phyloP scores from a whole-genome alignment of 2,888 invertebrate species.

The Eulithis testata region DNA sequence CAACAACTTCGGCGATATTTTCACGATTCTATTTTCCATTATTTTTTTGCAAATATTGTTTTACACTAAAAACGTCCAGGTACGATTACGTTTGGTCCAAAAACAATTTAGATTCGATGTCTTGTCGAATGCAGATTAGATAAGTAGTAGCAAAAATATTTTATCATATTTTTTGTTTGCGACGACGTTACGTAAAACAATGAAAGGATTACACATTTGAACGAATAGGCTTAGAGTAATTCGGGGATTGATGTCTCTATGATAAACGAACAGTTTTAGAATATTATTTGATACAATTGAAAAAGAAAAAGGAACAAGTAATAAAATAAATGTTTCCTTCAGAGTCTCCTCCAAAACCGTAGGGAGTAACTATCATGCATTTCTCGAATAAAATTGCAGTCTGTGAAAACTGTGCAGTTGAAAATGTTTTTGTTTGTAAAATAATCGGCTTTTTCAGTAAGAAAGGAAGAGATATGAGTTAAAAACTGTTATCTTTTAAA shows the following conservation, averaged over 20 bases:
- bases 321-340: too few relatives aligned
- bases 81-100: conserved; percentile 48
- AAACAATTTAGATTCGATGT: conserved; percentile 58
- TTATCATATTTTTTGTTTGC: conserved; percentile 51
- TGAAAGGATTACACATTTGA: conserved; percentile 36
- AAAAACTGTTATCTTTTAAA: too few relatives aligned
- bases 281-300: too few relatives aligned
- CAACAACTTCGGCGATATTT: conserved; percentile 50
- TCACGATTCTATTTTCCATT: conserved; percentile 64
- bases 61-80: conserved; percentile 51
- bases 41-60: conserved; percentile 35
- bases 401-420: too few relatives aligned
- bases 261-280: too few relatives aligned
- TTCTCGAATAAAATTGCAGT: too few relatives aligned
- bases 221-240: conserved; percentile 6
- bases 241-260: background rate
- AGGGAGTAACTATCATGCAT: too few relatives aligned
- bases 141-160: conserved; percentile 48
- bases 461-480: too few relatives aligned
- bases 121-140: conserved; percentile 64
- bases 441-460: too few relatives aligned
- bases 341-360: too few relatives aligned
- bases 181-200: conserved; percentile 43
- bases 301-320: too few relatives aligned
- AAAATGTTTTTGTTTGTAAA: too few relatives aligned